Evolutionary conservation across 2,797 vertebrate species (phyloP).

Genomic region (Arctocebus calabarensis): DNA sequence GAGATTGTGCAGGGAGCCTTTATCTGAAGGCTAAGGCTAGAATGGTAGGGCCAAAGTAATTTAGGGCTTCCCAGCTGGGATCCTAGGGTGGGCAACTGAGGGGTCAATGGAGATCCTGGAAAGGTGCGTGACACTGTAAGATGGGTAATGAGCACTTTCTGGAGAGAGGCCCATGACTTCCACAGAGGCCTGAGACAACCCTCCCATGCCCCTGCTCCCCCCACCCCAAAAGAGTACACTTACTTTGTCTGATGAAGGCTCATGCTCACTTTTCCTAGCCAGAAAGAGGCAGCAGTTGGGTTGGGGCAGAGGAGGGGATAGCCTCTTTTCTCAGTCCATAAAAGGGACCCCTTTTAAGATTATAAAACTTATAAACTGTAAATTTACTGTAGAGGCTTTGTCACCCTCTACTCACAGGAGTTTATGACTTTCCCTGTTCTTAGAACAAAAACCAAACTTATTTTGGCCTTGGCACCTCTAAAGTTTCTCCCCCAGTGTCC

Average conservation of each 20-base stretch:
- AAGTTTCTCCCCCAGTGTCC: no score
- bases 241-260: not conserved
- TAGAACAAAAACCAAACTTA: not conserved
- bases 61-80: not conserved
- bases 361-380: not conserved
- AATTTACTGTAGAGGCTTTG: not conserved
- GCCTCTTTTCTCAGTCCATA: not conserved
- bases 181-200: not conserved
- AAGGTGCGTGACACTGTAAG: not conserved
- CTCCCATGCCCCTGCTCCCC: rapidly evolving
- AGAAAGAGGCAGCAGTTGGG: not conserved
- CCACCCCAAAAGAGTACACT: rapidly evolving
- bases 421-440: not conserved
- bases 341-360: not conserved
- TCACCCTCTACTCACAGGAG: not conserved
- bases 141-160: not conserved
- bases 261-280: not conserved
- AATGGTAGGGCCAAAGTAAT: not conserved
- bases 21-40: not conserved
- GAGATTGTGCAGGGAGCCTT: no score
- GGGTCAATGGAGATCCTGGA: not conserved
- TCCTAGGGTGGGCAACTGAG: not conserved
- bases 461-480: not conserved
- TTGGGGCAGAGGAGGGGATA: not conserved
- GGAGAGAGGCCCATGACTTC: not conserved